phyloP scores from a whole-genome alignment of 2,888 invertebrate species.

The Ochropacha duplaris region DNA sequence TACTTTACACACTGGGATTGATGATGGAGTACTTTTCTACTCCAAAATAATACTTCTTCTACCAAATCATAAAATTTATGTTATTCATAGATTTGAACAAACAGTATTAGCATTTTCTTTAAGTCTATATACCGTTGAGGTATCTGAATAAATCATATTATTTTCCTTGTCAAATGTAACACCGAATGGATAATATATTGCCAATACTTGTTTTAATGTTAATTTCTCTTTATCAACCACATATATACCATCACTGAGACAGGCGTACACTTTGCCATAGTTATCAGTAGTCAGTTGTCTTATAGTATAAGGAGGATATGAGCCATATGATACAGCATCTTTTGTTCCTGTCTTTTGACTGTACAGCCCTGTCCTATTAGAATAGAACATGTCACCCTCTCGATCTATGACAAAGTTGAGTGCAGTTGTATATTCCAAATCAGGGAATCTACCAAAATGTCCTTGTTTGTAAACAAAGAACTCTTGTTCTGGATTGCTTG shows the following conservation, averaged over 20 bases:
- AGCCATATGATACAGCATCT: neutral
- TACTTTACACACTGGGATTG: too few species aligned
- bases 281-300: neutral
- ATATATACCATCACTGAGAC: neutral
- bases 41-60: slow-evolving; percentile 10
- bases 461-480: neutral
- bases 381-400: neutral
- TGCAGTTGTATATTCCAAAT: neutral
- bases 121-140: neutral
- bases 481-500: neutral
- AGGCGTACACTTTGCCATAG: neutral
- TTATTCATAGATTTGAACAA: neutral
- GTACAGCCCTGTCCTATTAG: neutral
- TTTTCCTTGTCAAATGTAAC: neutral
- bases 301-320: neutral
- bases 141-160: neutral
- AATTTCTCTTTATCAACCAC: neutral
- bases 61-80: neutral
- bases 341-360: neutral
- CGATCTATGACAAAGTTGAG: neutral
- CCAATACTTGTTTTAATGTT: neutral
- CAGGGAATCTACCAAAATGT: neutral
- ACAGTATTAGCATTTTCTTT: neutral
- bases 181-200: neutral
- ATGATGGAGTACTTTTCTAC: too few species aligned